These are phyloP conservation scores for Prenolepis imparis DNA, from an alignment of 2,888 invertebrate species.

Conservation along the genomic window DNA sequence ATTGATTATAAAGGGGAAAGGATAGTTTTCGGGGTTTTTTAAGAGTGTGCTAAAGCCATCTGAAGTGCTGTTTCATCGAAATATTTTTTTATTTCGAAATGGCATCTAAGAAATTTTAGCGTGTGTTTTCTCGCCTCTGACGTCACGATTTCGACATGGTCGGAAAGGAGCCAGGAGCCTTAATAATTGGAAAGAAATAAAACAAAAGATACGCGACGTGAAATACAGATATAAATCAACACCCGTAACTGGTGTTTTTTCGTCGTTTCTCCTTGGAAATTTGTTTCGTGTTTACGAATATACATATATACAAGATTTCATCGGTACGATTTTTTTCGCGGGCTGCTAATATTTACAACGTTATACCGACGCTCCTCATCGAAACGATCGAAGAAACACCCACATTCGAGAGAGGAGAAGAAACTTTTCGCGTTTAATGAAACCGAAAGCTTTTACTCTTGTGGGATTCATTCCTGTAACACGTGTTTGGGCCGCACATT, in stretches of 20 bases:
- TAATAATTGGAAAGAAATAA: slow-evolving; percentile 15
- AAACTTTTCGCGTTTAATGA: background rate
- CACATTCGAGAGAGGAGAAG: background rate
- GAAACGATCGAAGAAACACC: background rate
- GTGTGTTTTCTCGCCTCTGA: too few relatives aligned
- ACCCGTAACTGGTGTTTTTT: slow-evolving; percentile 5
- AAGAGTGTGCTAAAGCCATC: too few relatives aligned
- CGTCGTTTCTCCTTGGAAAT: background rate
- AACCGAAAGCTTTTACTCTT: slow-evolving; percentile 10
- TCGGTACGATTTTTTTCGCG: background rate
- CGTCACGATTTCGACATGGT: too few relatives aligned
- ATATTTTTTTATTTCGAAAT: too few relatives aligned
- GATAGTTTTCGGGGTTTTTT: too few relatives aligned
- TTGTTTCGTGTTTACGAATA: background rate
- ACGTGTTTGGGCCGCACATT: background rate
- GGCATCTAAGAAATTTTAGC: too few relatives aligned
- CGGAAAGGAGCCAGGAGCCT: too few relatives aligned
- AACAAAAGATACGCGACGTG: background rate
- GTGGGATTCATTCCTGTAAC: background rate
- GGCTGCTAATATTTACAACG: slow-evolving; percentile 16
- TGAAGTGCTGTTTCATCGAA: too few relatives aligned
- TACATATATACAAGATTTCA: background rate
- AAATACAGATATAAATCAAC: background rate
- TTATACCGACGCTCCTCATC: background rate
- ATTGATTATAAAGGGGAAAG: too few relatives aligned